Base-by-base conservation (phyloP, 2,888 invertebrate species). In the Ischnura elegans region DNA sequence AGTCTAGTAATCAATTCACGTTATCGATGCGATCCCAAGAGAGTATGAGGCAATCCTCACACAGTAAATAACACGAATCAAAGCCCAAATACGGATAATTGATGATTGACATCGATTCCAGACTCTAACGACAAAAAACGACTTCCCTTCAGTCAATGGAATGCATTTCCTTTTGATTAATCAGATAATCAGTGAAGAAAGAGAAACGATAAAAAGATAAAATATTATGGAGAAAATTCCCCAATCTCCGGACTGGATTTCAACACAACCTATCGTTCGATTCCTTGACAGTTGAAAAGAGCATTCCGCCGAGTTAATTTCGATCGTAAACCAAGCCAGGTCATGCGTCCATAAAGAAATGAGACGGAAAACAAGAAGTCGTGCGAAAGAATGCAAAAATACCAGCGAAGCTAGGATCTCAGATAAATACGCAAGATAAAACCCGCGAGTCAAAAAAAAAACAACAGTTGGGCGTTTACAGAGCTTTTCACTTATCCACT, bases 341-440 rank as follows among this genome's bases (percentile, higher is more conserved):
- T 19, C 55, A 36, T 42, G n/a, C 25, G 43, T 16, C 25, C 61
- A 55, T 45, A 43, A 19, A 42, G 42, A 13, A 19, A 43, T 61
- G 61, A 36, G 61, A 61, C 61, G 36, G 19, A 90, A 90, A 90
- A 66, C 61, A 45, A 66, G 43, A 61, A 43, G 8, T 43, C 43
- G 13, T 10, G n/a, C 21, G 43, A 61, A 90, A 90, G 43, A 90
- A 61, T 43, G 43, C 61, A 45, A 61, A 66, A 61, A 90, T 43
- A 25, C 87, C 42, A 21, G 55, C 47, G 51, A 51, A 87, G 29
- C 87, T n/a, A 66, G 90, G 61, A 90, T 42, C 43, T 90, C 61
- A 43, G 76, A 61, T 90, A 47, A 90, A 43, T 42, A n/a, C n/a
- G 42, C n/a, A 42, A 66, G 90, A 90, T 90, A 90, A 90, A 90